Evolutionary conservation across 2,797 vertebrate species (phyloP), one percentile per base, ranked within the genome.

Genomic region (Varecia variegata): DNA sequence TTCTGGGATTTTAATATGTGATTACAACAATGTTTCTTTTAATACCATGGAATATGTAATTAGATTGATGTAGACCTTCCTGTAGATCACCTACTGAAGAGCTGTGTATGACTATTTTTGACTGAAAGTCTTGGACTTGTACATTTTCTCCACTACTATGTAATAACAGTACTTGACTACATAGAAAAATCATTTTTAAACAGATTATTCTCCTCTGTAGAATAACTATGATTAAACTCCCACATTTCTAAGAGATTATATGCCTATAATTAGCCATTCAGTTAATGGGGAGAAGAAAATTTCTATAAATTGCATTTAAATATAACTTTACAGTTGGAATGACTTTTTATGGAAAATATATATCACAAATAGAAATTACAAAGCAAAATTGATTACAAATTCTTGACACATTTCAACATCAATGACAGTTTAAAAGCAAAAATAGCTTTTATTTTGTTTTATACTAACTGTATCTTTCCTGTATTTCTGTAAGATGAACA

Each of bases 391-490:
- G 52, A 88, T 84, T 77, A 82, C 15, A 65, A 62, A 89, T 56
- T 87, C 27, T 76, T 86, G 54, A 70, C 52, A 56, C 43, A 76
- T 68, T 73, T 74, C 40, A 92, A 58, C 15, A 80, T 80, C 30
- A 84, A 79, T 40, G 47, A 67, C 30, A 85, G 58, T 70, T 90
- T 79, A 95, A 93, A 95, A 65, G 2, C 9, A 52, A 85, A 82
- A 43, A 40, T 9, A 81, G 47, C 32, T 89, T 95, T 89, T 88
- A 60, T 52, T 68, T 67, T 91, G 70, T 25, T 97, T 97, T 77
- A 97, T 1, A 45, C 6, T 74, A 85, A 30, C 11, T 85, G 2
- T 52, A 2, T 62, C 52, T 90, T 87, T 54, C 40, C 8, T 54
- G 73, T 68, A 68, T 62, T 90, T 96, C 77, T 90, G 0, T 27